phyloP scores from a whole-genome alignment of 2,888 invertebrate species.

The Amblyjoppa fuscipennis region DNA sequence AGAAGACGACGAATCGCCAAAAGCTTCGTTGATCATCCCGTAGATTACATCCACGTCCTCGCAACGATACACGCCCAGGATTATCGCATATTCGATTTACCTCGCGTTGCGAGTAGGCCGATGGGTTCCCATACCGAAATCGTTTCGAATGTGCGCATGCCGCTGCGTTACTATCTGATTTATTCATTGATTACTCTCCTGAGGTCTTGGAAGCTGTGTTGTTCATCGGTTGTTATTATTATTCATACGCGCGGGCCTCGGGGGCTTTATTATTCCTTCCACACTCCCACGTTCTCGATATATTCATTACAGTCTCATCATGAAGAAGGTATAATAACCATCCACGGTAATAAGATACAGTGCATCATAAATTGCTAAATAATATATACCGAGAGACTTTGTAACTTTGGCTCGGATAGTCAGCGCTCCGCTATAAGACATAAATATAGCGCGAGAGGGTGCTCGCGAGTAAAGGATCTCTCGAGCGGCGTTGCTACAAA shows the following conservation, averaged over 20 bases:
- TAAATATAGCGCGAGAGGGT: slow-evolving; percentile 7
- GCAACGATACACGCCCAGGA: neutral
- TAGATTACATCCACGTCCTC: too few species aligned
- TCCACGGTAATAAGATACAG: slow-evolving; percentile 9
- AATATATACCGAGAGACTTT: slow-evolving; percentile 5
- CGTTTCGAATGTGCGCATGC: neutral
- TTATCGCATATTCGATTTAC: neutral
- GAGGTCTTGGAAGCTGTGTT: neutral
- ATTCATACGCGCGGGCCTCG: neutral
- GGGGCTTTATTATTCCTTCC: slow-evolving; percentile 3
- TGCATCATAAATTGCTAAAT: slow-evolving; percentile 5
- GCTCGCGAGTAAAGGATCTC: slow-evolving; percentile 12
- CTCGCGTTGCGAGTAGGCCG: neutral
- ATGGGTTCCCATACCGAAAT: neutral
- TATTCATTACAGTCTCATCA: slow-evolving; percentile 28
- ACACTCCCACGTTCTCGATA: slow-evolving; percentile 25
- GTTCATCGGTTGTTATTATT: slow-evolving; percentile 1
- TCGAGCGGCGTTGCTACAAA: slow-evolving; percentile 20
- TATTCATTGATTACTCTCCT: slow-evolving; percentile 9
- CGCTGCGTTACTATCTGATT: neutral
- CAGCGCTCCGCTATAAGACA: neutral
- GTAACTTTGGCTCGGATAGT: slow-evolving; percentile 32
- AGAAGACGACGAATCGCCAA: too few species aligned
- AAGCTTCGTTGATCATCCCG: too few species aligned
- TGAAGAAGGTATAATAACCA: slow-evolving; percentile 10